Base-by-base conservation (phyloP, 2,888 invertebrate species). In the Pyrocoelia pectoralis region DNA sequence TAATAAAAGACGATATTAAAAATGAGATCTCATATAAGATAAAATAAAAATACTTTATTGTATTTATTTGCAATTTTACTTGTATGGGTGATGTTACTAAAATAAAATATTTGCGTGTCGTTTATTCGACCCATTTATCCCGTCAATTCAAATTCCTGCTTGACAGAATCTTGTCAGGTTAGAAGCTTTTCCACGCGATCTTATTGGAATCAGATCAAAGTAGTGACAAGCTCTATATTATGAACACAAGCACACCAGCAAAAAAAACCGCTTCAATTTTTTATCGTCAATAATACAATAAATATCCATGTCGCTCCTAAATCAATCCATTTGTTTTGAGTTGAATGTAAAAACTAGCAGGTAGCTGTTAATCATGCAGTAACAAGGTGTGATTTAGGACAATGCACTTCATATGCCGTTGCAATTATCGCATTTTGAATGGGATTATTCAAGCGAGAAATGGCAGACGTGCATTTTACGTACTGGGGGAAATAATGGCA, bases 131-230 rank as follows among this genome's bases (percentile, higher is more conserved):
- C 17, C 17, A 46, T 46, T 46, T 46, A 46, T 17, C 15, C 46
- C 46, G 18, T 46, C 46, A 46, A 46, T 46, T 17, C 17, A 46
- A 46, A 15, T 46, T 17, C 10, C 9, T 46, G 46, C 46, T 46
- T 15, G 33, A 33, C 33, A n/a, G 33, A 33, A 46, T 17, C 46
- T 46, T 46, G 46, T 46, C 46, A 46, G 18, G 18, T 46, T 46
- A 18, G 46, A 46, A 46, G 46, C 46, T 46, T 46, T 46, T 46
- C 17, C 46, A 46, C 17, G n/a, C 46, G 46, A 46, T 46, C 18
- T 17, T 17, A 46, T 15, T 46, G 46, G 18, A 46, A 33, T 33
- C 33, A 33, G 33, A 33, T 33, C 33, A 33, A 33, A 33, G 33
- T 33, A 33, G 33, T 33, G 33, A 33, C 33, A 33, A 33, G 33